Percentiles rank a stretch among this genome's conserved stretches.
These are phyloP conservation scores for Gerris buenoi DNA, from an alignment of 1,140 invertebrate species.

Conservation along the genomic window DNA sequence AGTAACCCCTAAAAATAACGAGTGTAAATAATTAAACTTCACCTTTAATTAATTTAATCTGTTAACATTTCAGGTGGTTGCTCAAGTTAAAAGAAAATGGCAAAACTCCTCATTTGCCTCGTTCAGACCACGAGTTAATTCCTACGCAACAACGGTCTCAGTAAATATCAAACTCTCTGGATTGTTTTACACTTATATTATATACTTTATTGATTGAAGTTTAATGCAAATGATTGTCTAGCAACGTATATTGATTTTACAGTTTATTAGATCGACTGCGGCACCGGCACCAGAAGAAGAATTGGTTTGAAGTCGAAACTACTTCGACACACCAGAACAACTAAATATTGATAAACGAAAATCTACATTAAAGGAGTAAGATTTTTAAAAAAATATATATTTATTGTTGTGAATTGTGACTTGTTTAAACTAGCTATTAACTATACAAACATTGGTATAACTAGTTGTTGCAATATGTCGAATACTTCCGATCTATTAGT, in stretches of 20 bases:
- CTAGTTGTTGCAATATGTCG: too few species aligned
- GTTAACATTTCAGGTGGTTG: slow-evolving; percentile 39
- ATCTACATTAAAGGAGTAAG: too few species aligned
- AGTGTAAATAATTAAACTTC: neutral
- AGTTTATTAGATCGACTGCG: slow-evolving; percentile 21
- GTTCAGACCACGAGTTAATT: slow-evolving; percentile 58
- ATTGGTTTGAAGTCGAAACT: slow-evolving; percentile 16
- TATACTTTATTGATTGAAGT: neutral
- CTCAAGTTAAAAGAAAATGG: slow-evolving; percentile 64
- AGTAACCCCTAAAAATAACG: neutral
- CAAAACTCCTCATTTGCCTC: slow-evolving; percentile 37
- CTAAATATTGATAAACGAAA: too few species aligned
- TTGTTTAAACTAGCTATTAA: too few species aligned
- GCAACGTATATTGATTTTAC: slow-evolving; percentile 11
- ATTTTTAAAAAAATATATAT: too few species aligned
- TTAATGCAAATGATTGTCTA: slow-evolving; percentile 1
- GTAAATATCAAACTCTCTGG: slow-evolving; percentile 38
- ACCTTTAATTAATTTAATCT: neutral
- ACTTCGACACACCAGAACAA: too few species aligned
- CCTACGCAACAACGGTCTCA: slow-evolving; percentile 67
- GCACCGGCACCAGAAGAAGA: slow-evolving; percentile 20
- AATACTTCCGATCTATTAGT: too few species aligned
- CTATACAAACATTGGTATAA: too few species aligned
- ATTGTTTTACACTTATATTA: slow-evolving; percentile 1
- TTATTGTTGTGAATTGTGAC: too few species aligned